These are phyloP conservation scores for Leptinotarsa peninsularis DNA, from an alignment of 2,888 invertebrate genomes.

Conservation along the genomic window DNA sequence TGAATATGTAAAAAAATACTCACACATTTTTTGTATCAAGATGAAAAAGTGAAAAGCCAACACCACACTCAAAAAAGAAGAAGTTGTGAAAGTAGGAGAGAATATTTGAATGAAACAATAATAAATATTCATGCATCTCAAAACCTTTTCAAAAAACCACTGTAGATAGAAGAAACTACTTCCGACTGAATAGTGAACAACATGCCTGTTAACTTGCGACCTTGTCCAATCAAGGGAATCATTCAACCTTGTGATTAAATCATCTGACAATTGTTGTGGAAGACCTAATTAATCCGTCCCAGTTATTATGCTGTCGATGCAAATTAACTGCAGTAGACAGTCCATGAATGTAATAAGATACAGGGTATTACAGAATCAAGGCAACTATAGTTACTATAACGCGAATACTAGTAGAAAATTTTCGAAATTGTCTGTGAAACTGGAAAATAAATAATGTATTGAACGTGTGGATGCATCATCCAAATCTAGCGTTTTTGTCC, in stretches of 20 bases:
- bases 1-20: no score
- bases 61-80: no score
- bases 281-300: constrained; percentile 15
- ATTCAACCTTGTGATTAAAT: constrained; percentile 5
- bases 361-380: neutral
- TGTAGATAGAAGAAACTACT: neutral
- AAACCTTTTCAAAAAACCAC: neutral
- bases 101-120: no score
- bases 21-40: no score
- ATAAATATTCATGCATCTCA: neutral
- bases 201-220: neutral
- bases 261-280: constrained; percentile 20
- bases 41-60: no score
- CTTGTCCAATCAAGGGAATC: constrained; percentile 7
- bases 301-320: neutral
- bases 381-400: neutral
- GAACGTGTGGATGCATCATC: no score
- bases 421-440: no score
- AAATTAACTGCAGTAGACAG: constrained; percentile 10
- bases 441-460: no score
- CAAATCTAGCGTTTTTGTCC: no score
- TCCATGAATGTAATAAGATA: neutral
- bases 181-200: neutral
- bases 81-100: no score
- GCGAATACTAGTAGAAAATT: neutral